Base-by-base conservation (phyloP, 2,888 invertebrate genomes). In the Andrena dorsata region DNA sequence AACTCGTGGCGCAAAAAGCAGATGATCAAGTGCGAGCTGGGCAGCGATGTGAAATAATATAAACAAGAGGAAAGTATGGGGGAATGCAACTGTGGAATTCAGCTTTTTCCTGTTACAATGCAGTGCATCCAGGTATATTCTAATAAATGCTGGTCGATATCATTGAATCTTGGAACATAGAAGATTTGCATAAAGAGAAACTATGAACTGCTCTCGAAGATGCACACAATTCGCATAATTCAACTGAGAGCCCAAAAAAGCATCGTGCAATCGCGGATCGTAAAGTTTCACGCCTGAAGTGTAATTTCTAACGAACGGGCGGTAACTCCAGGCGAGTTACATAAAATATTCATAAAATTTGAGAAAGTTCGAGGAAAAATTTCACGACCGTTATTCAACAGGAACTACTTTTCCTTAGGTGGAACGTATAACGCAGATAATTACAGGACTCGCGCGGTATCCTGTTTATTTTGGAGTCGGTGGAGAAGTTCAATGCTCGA, bases 401-500 rank as follows among this genome's bases (percentile, higher is more conserved):
- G 76, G 72, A 81, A 81, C 72, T 76, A 41, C 28, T 35, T 26
- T 61, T 58, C 13, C 26, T 47, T 23, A 6, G 41, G 28, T 6
- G 60, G 32, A 66, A 35, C 16, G 63, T 49, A 56, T 56, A 66
- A 35, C 2, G 20, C 23, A 10, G 10, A 72, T 73, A 64, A 80
- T 81, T 76, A 66, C 13, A 16, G 47, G 13, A n/a, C 16, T 5
- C 10, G 7, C 4, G n/a, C 16, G 20, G 26, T 20, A 28, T 26
- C 8, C 23, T 35, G 0, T 58, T 61, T 32, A 16, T 30, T 53
- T 47, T 63, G 26, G 23, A 8, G 41, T 0, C 10, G n/a, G 53
- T 13, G 26, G n/a, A 56, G 66, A 58, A 63, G 86, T 85, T 85
- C 77, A 78, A 77, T 58, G 76, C 28, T 76, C 83, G 60, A 73